Conservation (phyloP, 2,888 invertebrate genomes). For the Lasioglossum morio region DNA sequence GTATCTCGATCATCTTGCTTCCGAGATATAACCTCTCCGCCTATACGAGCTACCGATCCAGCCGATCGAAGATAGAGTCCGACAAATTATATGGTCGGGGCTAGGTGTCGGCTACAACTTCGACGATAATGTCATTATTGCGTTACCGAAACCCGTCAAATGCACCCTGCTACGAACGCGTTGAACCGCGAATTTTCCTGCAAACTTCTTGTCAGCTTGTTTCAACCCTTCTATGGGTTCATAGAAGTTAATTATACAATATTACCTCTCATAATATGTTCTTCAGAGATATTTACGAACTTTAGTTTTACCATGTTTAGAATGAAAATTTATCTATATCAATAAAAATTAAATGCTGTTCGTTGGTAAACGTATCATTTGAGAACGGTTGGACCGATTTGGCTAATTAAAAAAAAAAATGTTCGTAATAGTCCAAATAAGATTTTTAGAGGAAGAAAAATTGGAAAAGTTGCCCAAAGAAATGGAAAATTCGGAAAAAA, state of each 20-base stretch:
- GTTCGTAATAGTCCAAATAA: no score
- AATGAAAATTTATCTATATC: no score
- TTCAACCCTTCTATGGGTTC: background rate
- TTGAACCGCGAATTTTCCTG: conserved; percentile 3
- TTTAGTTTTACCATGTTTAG: no score
- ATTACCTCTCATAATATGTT: background rate
- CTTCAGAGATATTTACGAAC: no score
- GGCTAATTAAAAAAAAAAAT: no score
- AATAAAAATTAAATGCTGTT: no score
- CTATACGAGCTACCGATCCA: conserved; percentile 53
- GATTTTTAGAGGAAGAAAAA: no score
- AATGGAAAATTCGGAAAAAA: no score
- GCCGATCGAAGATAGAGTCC: conserved; percentile 47
- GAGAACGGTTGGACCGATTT: no score
- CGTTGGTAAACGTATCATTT: no score
- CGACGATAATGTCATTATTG: conserved; percentile 51
- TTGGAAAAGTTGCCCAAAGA: no score
- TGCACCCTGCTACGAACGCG: conserved; percentile 23
- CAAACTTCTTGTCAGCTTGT: background rate
- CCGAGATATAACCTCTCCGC: conserved; percentile 48
- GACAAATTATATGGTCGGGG: conserved; percentile 49
- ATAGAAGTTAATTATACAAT: background rate
- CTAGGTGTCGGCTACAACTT: background rate
- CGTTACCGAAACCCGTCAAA: conserved; percentile 18
- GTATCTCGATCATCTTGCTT: conserved; percentile 54